phyloP scores from a whole-genome alignment of 2,113 vertebrate genomes.

The Puntigrus tetrazona region DNA sequence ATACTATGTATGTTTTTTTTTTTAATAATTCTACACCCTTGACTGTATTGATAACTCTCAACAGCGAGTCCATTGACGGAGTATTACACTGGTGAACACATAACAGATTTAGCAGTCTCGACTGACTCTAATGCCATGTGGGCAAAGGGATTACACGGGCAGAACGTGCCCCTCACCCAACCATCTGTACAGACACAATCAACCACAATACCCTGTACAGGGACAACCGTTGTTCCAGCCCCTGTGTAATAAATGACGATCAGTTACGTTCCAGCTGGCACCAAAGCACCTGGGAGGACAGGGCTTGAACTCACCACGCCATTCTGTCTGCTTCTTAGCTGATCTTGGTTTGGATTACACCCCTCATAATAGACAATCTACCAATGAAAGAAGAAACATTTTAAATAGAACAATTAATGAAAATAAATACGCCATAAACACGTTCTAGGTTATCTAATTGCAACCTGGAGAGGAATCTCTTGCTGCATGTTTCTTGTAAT shows the following conservation, averaged over 20 bases:
- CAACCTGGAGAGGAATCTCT: slow-evolving; percentile 43
- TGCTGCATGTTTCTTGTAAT: slow-evolving; percentile 26
- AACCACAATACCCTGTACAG: slow-evolving; percentile 52
- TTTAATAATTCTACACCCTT: neutral
- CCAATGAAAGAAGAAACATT: slow-evolving; percentile 12
- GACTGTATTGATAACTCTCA: neutral
- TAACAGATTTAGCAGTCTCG: neutral
- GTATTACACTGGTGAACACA: neutral
- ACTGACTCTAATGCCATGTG: slow-evolving; percentile 1
- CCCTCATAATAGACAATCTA: slow-evolving; percentile 43
- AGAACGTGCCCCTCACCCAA: slow-evolving; percentile 43
- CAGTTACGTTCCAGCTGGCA: neutral
- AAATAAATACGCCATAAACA: neutral
- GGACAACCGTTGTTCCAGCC: slow-evolving; percentile 20
- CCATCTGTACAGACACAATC: slow-evolving; percentile 64
- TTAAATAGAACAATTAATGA: neutral
- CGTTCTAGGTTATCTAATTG: neutral
- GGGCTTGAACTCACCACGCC: slow-evolving; percentile 37
- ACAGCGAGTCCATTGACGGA: neutral
- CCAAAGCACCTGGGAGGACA: neutral
- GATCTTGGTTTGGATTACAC: slow-evolving; percentile 36
- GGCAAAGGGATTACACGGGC: slow-evolving; percentile 58
- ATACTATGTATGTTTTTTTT: neutral
- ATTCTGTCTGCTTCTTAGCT: slow-evolving; percentile 21
- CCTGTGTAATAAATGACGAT: neutral